Conservation (phyloP, 2,888 invertebrate genomes). For the Aromia moschata region DNA sequence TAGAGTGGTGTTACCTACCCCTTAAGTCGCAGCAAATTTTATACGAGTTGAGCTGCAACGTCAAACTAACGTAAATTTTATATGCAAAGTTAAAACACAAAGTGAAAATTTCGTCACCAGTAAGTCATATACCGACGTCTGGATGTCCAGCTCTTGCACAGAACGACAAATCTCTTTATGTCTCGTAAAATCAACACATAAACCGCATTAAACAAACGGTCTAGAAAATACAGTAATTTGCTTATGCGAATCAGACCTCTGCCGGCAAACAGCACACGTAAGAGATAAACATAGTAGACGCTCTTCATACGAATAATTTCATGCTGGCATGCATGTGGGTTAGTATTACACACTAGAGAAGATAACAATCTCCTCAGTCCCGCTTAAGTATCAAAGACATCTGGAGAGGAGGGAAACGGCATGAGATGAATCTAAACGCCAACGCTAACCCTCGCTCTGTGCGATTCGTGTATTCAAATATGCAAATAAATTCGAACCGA, state of each 20-base stretch:
- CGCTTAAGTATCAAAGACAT: slow-evolving; percentile 36
- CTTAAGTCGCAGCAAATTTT: no score
- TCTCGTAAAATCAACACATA: no score
- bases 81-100: no score
- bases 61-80: no score
- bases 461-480: background rate
- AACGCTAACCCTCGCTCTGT: background rate
- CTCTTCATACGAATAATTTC: slow-evolving; percentile 2
- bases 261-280: background rate
- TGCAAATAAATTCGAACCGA: slow-evolving; percentile 5
- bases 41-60: no score
- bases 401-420: slow-evolving; percentile 34
- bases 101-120: no score
- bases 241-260: background rate
- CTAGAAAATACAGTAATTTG: no score
- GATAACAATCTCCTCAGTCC: slow-evolving; percentile 10
- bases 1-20: no score
- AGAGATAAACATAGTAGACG: slow-evolving; percentile 6
- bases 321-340: slow-evolving; percentile 11
- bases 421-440: slow-evolving; percentile 33
- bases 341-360: slow-evolving; percentile 9
- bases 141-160: no score
- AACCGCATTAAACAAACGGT: no score
- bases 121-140: no score
- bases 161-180: no score